These are phyloP conservation scores for Schrankia costaestrigalis DNA, from an alignment of 2,888 invertebrate species.

Conservation along the genomic window DNA sequence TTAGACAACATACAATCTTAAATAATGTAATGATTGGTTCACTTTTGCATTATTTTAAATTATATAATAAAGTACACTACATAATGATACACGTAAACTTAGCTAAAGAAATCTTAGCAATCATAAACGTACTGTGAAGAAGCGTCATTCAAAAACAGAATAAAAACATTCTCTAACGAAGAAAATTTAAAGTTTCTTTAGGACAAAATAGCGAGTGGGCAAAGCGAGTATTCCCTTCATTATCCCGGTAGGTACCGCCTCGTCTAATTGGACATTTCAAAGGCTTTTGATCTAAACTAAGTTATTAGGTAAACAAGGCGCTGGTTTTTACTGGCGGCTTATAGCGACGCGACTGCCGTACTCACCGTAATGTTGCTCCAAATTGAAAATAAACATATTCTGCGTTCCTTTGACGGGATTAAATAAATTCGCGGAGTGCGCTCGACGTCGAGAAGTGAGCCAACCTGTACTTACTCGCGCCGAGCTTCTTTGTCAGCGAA, in stretches of 20 bases:
- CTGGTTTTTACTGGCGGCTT: slow-evolving; percentile 10
- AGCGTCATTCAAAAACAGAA: no score
- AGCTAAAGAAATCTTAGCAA: no score
- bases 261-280: slow-evolving; percentile 22
- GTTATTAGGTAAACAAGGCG: slow-evolving; percentile 21
- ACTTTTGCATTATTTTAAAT: no score
- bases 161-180: no score
- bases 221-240: slow-evolving; percentile 8
- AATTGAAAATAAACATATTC: slow-evolving; percentile 56
- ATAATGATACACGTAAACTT: no score
- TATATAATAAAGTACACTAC: no score
- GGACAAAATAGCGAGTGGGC: slow-evolving; percentile 1
- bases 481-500: no score
- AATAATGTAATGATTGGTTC: no score
- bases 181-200: no score
- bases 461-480: no score
- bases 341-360: background rate
- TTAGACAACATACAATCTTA: no score
- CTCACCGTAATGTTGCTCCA: slow-evolving; percentile 12
- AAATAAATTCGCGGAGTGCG: slow-evolving; percentile 15
- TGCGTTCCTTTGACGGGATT: slow-evolving; percentile 42
- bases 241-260: slow-evolving; percentile 8
- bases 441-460: background rate
- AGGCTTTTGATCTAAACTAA: slow-evolving; percentile 31
- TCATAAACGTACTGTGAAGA: no score